Evolutionary conservation across 2,797 vertebrate genomes (phyloP).

Genomic region (Parauchenoglanis ngamensis): DNA sequence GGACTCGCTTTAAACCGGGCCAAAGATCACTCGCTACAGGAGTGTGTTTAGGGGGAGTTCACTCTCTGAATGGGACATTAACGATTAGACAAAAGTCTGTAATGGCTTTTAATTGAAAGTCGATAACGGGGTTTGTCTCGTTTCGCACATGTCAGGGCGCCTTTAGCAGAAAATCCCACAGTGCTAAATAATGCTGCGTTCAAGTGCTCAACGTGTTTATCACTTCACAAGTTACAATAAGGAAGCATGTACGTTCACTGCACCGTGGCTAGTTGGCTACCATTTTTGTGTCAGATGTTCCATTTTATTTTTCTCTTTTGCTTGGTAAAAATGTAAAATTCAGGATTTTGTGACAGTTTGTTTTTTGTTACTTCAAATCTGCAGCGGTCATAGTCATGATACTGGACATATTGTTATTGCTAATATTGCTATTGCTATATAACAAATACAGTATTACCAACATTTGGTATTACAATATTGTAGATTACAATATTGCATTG

Average conservation of each 20-base stretch:
- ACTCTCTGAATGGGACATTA: conserved; percentile 77
- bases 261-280: neutral
- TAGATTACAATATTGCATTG: too few relatives aligned
- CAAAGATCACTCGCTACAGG: conserved; percentile 57
- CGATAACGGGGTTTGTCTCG: conserved; percentile 75
- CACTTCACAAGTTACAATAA: neutral
- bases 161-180: conserved; percentile 6
- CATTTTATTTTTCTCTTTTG: neutral
- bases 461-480: neutral
- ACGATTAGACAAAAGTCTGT: conserved; percentile 82
- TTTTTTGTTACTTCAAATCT: neutral
- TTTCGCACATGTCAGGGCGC: conserved; percentile 73
- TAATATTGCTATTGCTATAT: neutral
- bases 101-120: conserved; percentile 86
- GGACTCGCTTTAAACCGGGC: conserved; percentile 62
- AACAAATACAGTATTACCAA: neutral
- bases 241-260: neutral
- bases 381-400: too few relatives aligned
- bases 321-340: neutral
- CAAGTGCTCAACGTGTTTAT: neutral
- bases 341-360: neutral
- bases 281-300: neutral
- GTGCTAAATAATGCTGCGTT: neutral
- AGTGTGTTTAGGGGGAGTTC: conserved; percentile 64
- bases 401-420: neutral